Base-by-base conservation (phyloP, 2,113 vertebrate genomes). In the Pardalotus punctatus region DNA sequence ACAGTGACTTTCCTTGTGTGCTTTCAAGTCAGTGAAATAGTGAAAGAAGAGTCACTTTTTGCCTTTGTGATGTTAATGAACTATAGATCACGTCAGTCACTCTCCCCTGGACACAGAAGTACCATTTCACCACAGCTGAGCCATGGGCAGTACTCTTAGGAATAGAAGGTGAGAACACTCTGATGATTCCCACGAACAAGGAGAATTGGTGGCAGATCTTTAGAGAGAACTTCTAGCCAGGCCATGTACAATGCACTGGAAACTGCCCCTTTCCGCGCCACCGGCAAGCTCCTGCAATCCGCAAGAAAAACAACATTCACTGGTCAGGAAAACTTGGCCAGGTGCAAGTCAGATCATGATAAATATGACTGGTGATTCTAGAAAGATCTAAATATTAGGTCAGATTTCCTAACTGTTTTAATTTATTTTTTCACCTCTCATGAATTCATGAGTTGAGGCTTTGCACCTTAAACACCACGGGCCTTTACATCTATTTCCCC, bases 131-230 rank as follows among this genome's bases (percentile, higher is more conserved):
- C 70, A 72, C 71, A 58, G 95, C 79, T 94, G 88, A 85, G 92
- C 65, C 65, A 31, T 33, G 14, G 64, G 91, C 58, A 74, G 79
- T 66, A 90, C 85, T 51, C 93, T 98, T 99, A 99, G 12, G 99
- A 99, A 95, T 99, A 99, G 98, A 99, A 99, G 62, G 99, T 99
- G 93, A 99, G 99, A 94, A 99, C 99, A 28, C 99, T 99, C 98
- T 99, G 99, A 94, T 99, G 99, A 98, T 99, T 99, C 60, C 99
- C 99, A 50, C 99, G 99, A 57, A 99, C 99, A 33, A 99, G 98
- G 1, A 99, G 98, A 91, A 99, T 97, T 31, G 99, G 99, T 4
- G 99, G 99, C 80, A 99, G 98, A 89, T 99, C 99, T 96, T 98
- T 98, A 60, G 99, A 99, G 33, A 99, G 96, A 4, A 93, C 98